phyloP scores from a whole-genome alignment of 1,140 invertebrate genomes.

The Trichonephila clavipes region DNA sequence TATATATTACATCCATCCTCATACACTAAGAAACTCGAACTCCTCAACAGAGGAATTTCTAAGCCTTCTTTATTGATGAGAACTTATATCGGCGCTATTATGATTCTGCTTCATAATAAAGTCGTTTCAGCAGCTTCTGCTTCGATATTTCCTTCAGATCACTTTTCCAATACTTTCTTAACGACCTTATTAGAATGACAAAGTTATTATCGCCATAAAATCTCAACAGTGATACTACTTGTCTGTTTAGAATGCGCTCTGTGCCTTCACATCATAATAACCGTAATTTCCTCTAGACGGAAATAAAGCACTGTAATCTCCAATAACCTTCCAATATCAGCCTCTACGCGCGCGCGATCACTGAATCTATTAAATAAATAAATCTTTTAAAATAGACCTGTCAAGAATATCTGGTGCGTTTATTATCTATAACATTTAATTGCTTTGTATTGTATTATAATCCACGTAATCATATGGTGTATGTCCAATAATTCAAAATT shows the following conservation, averaged over 20 bases:
- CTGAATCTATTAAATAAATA: neutral
- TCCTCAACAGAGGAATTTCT: no score
- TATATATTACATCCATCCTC: no score
- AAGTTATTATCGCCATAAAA: constrained; percentile 6
- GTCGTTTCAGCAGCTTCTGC: neutral
- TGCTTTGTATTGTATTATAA: no score
- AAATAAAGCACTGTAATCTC: neutral
- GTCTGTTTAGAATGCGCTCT: neutral
- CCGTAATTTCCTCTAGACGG: neutral
- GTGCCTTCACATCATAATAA: neutral
- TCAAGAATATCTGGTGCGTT: neutral
- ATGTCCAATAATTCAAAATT: no score
- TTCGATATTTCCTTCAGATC: neutral
- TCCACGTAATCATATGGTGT: no score
- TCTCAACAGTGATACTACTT: neutral
- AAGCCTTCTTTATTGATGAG: no score
- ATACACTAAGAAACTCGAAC: no score
- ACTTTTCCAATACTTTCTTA: constrained; percentile 32
- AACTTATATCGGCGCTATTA: neutral
- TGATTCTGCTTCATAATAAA: constrained; percentile 10
- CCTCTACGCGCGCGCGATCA: neutral
- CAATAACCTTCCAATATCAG: neutral
- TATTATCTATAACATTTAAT: no score
- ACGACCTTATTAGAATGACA: constrained; percentile 36
- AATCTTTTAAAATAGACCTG: neutral